A percentile compares a stretch with the other conserved stretches of the same genome.
Evolutionary conservation across 2,797 vertebrate genomes (phyloP).

Genomic region (Cephalopachus bancanus): DNA sequence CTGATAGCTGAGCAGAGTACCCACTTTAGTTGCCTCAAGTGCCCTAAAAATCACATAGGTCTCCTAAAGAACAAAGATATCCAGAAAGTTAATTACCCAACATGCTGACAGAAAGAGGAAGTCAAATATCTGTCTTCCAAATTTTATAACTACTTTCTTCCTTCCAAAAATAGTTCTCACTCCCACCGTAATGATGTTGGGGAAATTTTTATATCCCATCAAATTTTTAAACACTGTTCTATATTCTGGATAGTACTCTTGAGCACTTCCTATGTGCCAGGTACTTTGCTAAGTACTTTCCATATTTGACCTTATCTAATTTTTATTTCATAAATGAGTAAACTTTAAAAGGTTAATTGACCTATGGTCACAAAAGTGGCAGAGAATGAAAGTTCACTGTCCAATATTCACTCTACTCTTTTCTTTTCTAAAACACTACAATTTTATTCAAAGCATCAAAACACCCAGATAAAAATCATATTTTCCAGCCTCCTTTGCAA

Average conservation of each 20-base stretch:
- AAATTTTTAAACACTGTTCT: not conserved
- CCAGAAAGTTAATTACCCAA: not conserved
- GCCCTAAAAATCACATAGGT: not conserved
- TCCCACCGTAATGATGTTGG: not conserved
- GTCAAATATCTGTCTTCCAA: not conserved
- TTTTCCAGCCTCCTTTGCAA: not conserved
- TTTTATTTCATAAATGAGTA: slow-evolving; percentile 38
- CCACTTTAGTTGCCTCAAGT: not conserved
- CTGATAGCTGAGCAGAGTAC: not conserved
- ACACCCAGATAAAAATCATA: not conserved
- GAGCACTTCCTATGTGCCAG: not conserved
- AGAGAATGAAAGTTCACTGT: not conserved
- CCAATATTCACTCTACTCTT: not conserved
- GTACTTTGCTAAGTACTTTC: slow-evolving; percentile 13
- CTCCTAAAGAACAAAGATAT: not conserved
- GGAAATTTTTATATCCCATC: not conserved
- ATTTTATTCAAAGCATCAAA: slow-evolving; percentile 24
- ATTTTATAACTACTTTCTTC: slow-evolving; percentile 8
- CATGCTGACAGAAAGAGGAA: not conserved
- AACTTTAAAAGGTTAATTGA: not conserved
- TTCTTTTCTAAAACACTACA: not conserved
- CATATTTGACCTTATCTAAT: not conserved
- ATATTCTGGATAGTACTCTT: not conserved
- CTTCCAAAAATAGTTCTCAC: not conserved
- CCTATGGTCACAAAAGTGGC: not conserved